Evolutionary conservation across 2,888 invertebrate species (phyloP).

Genomic region (Agrotis segetum): DNA sequence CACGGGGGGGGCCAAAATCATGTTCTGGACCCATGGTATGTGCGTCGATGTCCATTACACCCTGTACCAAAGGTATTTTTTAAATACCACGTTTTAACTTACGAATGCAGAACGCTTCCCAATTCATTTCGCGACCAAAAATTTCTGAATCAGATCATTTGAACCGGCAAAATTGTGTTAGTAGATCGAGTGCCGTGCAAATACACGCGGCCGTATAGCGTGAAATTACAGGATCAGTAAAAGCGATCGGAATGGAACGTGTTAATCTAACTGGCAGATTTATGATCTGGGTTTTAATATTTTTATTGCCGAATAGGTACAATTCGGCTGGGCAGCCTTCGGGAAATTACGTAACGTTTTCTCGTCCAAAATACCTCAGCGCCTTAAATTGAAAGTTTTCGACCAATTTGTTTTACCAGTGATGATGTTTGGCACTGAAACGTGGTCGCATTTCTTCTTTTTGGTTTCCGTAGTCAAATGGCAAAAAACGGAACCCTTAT

Average conservation of each 20-base stretch:
- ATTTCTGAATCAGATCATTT: conserved; percentile 1
- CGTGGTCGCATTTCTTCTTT: too few species aligned
- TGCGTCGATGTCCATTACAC: too few species aligned
- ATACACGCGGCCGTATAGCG: conserved; percentile 22
- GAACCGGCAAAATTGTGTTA: conserved; percentile 30
- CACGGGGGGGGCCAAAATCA: too few species aligned
- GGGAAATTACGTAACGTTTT: too few species aligned
- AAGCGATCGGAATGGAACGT: conserved; percentile 11
- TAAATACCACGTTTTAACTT: not conserved
- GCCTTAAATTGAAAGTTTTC: too few species aligned
- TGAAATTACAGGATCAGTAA: conserved; percentile 42
- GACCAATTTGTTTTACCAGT: too few species aligned
- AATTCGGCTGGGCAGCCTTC: too few species aligned
- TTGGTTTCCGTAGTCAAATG: too few species aligned
- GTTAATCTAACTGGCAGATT: conserved; percentile 36
- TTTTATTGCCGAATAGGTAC: conserved; percentile 6
- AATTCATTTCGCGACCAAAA: conserved; percentile 17
- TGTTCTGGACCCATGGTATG: too few species aligned
- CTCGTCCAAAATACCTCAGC: too few species aligned
- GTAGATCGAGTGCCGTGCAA: conserved; percentile 26
- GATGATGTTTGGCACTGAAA: not conserved
- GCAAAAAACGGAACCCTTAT: too few species aligned
- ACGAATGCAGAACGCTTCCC: not conserved
- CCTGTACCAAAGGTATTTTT: not conserved
- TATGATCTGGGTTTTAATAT: conserved; percentile 18